Base-by-base conservation (phyloP, 2,797 vertebrate species). In the Limosa lapponica region DNA sequence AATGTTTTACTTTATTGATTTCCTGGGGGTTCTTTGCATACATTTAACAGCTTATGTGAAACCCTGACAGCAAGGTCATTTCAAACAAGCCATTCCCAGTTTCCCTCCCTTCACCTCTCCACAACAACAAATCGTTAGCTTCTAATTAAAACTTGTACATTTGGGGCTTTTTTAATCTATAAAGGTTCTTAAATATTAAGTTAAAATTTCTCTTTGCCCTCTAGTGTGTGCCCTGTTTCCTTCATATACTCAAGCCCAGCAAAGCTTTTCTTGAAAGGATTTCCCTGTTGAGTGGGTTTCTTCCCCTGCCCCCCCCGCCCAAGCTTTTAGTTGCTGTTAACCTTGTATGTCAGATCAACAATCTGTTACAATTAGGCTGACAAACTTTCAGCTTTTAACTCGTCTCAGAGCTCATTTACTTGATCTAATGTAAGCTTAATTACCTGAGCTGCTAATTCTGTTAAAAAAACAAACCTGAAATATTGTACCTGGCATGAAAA, bases 1-100 rank as follows among this genome's bases (percentile, higher is more conserved):
- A 90, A 92, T 71, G 59, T 90, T 95, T 93, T 92, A 75, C 88
- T 93, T 79, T 75, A 97, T 96, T 80, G 96, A 97, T 96, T 97
- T 96, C 82, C 75, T 91, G 79, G 90, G 11, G 30, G 62, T 22
- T 80, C 72, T 93, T 93, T 86, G 81, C 81, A 92, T 95, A 69
- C 52, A 77, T 79, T 94, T 91, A 88, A 88, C 52, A 80, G 86
- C 69, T 90, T 92, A 64, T 36, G 52, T 57, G 74, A 93, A 93
- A 84, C 39, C 54, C 78, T 88, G 86, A 65, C 70, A 95, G 79
- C 77, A 97, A 97, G 95, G 94, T 97, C 92, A 88, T 89, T 89
- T 52, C 86, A 62, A 95, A 94, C 44, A 90, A 88, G 22, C 27
- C 44, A 66, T 92, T 91, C 61, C 52, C 82, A 70, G 51, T 69